These are phyloP conservation scores for Hystrix brachyura DNA, from an alignment of 2,113 vertebrate genomes.

Conservation along the genomic window DNA sequence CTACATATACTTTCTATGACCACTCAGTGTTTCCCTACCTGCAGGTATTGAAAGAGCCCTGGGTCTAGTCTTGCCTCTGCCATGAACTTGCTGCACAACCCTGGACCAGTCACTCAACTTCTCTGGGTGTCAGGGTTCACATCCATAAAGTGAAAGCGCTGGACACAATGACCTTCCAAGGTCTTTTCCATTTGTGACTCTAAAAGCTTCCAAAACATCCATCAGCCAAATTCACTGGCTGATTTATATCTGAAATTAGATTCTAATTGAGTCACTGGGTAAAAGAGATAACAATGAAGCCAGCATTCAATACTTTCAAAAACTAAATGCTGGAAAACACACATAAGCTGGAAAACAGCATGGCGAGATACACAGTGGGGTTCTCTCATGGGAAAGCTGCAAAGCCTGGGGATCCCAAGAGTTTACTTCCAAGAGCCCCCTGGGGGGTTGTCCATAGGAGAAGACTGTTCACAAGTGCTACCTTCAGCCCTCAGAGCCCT, in stretches of 20 bases:
- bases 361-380: rapidly evolving
- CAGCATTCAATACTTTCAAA: not conserved
- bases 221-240: conserved; percentile 21
- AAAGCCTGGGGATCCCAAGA: not conserved
- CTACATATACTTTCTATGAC: not conserved
- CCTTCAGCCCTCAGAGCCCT: not conserved
- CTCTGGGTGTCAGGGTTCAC: not conserved
- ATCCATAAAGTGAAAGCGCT: not conserved
- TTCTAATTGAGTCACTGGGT: not conserved
- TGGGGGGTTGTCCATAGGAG: not conserved
- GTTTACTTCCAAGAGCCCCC: not conserved
- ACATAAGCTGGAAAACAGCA: not conserved
- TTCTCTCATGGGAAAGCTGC: not conserved
- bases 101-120: not conserved
- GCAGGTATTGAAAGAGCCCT: not conserved
- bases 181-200: not conserved
- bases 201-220: conserved; percentile 30
- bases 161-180: not conserved
- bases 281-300: not conserved
- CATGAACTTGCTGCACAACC: not conserved
- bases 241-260: conserved; percentile 52
- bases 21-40: not conserved
- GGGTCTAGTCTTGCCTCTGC: not conserved
- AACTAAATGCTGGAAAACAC: not conserved
- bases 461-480: too few relatives aligned